Conservation (phyloP, 2,113 vertebrate species). For the Tragelaphus strepsiceros region DNA sequence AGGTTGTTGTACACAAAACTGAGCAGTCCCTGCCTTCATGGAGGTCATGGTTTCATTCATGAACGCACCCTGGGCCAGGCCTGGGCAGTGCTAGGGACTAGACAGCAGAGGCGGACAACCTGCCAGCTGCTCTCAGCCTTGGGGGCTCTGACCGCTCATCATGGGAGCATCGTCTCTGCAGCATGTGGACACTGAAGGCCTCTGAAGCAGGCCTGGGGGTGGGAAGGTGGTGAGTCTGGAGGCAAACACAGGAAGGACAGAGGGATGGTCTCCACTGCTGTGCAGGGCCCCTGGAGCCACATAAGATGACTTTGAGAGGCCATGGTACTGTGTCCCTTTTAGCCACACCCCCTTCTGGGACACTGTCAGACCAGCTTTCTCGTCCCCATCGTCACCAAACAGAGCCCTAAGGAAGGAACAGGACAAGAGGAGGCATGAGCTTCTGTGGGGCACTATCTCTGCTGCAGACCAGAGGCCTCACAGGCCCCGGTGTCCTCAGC, state of each 20-base stretch:
- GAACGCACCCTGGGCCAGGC: background rate
- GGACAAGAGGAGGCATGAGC: background rate
- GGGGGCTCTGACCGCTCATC: background rate
- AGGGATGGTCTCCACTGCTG: background rate
- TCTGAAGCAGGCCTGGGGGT: background rate
- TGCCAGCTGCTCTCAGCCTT: background rate
- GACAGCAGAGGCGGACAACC: background rate
- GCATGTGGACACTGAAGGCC: background rate
- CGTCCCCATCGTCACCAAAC: background rate
- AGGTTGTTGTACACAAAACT: background rate
- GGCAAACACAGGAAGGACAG: background rate
- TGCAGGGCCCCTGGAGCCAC: background rate
- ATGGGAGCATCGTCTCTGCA: background rate
- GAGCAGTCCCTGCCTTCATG: background rate
- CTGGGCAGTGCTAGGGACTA: background rate
- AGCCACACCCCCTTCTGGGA: background rate
- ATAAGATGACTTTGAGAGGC: background rate
- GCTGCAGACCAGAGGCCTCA: background rate
- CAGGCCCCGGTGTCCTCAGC: fast-evolving
- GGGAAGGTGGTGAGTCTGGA: background rate
- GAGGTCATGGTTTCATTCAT: background rate
- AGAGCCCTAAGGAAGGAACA: background rate
- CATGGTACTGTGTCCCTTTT: background rate
- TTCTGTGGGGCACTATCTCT: background rate
- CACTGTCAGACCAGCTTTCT: background rate